Conservation (phyloP, 2,113 vertebrate species). For the Calyptommatus sinebrachiatus region DNA sequence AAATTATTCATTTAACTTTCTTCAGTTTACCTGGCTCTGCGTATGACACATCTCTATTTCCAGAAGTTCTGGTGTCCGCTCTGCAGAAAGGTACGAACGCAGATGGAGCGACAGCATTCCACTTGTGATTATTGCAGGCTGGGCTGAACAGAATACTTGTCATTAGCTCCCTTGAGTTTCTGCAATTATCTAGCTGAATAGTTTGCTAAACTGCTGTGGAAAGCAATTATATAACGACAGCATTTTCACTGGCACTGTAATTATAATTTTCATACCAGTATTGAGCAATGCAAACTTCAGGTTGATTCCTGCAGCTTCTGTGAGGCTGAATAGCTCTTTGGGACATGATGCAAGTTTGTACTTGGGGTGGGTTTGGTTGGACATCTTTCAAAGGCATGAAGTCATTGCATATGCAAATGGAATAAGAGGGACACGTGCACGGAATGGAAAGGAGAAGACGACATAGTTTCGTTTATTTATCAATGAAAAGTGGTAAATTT, state of each 20-base stretch:
- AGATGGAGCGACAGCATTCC: conserved; percentile 3
- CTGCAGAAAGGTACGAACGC: background rate
- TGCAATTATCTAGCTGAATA: conserved; percentile 18
- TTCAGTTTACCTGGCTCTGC: background rate
- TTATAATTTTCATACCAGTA: background rate
- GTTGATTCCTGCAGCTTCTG: background rate
- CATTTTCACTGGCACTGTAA: conserved; percentile 30
- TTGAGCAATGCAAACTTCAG: conserved; percentile 1
- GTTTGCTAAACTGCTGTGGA: background rate
- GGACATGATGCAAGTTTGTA: background rate
- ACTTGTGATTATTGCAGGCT: background rate
- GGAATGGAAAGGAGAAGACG: too few species aligned
- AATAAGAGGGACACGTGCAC: too few species aligned
- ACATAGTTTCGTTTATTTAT: too few species aligned
- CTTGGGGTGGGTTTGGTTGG: background rate
- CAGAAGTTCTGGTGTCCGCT: background rate
- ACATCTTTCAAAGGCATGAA: background rate
- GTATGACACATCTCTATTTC: background rate
- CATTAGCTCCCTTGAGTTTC: conserved; percentile 23
- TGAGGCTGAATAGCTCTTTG: background rate
- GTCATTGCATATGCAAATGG: background rate
- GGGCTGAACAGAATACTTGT: conserved; percentile 2
- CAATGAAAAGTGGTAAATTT: too few species aligned
- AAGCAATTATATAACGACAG: conserved; percentile 33
- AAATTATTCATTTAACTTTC: background rate